Conservation (phyloP, 2,888 invertebrate genomes). For the Cyaniris semiargus region DNA sequence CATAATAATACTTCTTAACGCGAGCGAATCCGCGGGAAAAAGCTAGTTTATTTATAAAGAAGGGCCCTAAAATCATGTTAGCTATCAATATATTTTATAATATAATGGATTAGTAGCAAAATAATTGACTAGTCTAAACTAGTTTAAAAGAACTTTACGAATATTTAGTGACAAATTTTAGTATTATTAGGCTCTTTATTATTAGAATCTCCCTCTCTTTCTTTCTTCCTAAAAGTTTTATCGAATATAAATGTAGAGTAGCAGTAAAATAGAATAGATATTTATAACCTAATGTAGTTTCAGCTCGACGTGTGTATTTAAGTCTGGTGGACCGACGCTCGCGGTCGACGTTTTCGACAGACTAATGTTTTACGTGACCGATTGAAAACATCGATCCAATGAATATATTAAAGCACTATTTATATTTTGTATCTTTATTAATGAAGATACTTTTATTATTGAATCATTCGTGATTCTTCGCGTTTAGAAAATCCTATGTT, state of each 20-base stretch:
- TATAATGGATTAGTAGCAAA: too few relatives aligned
- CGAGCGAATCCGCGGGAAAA: too few relatives aligned
- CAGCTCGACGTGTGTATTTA: neutral
- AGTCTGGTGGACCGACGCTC: neutral
- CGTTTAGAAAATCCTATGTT: neutral
- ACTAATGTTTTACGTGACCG: constrained; percentile 16
- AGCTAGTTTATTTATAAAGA: too few relatives aligned
- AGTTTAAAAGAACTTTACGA: too few relatives aligned
- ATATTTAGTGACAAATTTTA: too few relatives aligned
- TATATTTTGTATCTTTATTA: neutral
- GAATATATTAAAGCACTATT: neutral
- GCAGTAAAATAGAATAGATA: neutral
- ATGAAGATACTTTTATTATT: neutral
- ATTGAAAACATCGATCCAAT: neutral
- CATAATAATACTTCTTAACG: too few relatives aligned
- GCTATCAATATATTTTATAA: neutral
- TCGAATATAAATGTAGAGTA: neutral
- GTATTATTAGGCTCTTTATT: too few relatives aligned
- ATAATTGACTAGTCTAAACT: too few relatives aligned
- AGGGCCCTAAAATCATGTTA: too few relatives aligned
- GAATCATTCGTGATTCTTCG: neutral
- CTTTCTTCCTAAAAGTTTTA: neutral
- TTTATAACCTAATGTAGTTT: neutral
- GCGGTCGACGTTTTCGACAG: neutral
- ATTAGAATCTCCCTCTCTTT: neutral